Conservation (phyloP, 2,888 invertebrate species). For the Ceramica pisi region DNA sequence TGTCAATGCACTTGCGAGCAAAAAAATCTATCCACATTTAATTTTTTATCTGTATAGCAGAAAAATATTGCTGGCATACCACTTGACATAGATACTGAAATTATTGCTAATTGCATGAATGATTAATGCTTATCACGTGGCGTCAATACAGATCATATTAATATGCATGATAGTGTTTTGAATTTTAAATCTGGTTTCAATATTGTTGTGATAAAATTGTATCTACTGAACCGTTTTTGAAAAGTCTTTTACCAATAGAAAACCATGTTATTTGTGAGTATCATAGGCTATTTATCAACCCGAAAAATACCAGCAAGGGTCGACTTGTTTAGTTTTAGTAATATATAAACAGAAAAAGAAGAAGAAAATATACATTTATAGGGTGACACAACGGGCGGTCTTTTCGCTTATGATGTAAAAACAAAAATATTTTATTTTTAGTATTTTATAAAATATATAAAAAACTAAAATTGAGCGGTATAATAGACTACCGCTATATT, state of each 20-base stretch:
- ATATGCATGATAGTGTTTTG: slow-evolving; percentile 19
- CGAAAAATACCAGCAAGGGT: no score
- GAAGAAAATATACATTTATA: no score
- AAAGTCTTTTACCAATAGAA: no score
- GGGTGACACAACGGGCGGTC: no score
- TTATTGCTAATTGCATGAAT: slow-evolving; percentile 46
- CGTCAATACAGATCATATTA: slow-evolving; percentile 11
- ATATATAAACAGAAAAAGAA: no score
- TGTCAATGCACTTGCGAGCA: slow-evolving; percentile 4
- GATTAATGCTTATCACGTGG: slow-evolving; percentile 48
- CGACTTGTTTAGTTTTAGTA: no score
- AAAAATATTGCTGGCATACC: slow-evolving; percentile 14
- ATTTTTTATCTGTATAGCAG: slow-evolving; percentile 11
- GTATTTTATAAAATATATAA: no score
- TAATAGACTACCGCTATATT: neutral
- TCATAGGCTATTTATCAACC: no score
- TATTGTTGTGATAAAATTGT: neutral
- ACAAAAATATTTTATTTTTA: no score
- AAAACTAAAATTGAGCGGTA: neutral
- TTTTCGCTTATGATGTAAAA: no score
- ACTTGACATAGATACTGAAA: slow-evolving; percentile 29
- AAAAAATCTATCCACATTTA: slow-evolving; percentile 17
- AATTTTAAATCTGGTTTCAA: slow-evolving; percentile 47
- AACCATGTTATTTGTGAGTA: no score
- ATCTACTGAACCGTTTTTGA: no score